Conservation (phyloP, 2,888 invertebrate species). For the Heliothis peltigera region DNA sequence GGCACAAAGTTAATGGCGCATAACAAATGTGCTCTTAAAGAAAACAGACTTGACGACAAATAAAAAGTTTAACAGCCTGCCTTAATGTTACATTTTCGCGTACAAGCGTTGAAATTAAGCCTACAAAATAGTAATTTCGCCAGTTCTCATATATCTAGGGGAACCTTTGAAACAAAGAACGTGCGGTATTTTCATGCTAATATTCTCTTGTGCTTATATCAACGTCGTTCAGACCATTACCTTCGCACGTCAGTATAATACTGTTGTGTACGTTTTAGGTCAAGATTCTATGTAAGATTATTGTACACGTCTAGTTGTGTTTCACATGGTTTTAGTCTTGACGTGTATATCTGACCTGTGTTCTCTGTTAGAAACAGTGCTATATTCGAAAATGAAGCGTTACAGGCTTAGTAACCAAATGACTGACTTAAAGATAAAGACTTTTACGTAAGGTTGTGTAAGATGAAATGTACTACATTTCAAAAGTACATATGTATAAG, state of each 20-base stretch:
- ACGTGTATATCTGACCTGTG: background rate
- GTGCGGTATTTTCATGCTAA: slow-evolving; percentile 30
- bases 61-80: slow-evolving; percentile 26
- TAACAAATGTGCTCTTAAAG: slow-evolving; percentile 17
- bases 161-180: slow-evolving; percentile 45
- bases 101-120: slow-evolving; percentile 21
- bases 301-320: slow-evolving; percentile 22
- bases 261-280: slow-evolving; percentile 33
- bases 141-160: slow-evolving; percentile 29
- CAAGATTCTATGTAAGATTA: slow-evolving; percentile 29
- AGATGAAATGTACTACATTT: too few species aligned
- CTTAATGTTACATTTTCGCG: slow-evolving; percentile 23
- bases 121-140: slow-evolving; percentile 34
- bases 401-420: background rate
- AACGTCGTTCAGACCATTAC: slow-evolving; percentile 37
- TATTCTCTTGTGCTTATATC: slow-evolving; percentile 48
- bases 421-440: too few species aligned
- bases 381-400: background rate
- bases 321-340: slow-evolving; percentile 6
- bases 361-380: background rate
- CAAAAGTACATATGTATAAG: too few species aligned
- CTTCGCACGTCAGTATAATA: slow-evolving; percentile 31
- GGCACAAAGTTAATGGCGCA: slow-evolving; percentile 28
- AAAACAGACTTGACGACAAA: slow-evolving; percentile 26
- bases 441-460: too few species aligned